phyloP scores from a whole-genome alignment of 1,140 invertebrate species.

The Frieseomelitta varia region DNA sequence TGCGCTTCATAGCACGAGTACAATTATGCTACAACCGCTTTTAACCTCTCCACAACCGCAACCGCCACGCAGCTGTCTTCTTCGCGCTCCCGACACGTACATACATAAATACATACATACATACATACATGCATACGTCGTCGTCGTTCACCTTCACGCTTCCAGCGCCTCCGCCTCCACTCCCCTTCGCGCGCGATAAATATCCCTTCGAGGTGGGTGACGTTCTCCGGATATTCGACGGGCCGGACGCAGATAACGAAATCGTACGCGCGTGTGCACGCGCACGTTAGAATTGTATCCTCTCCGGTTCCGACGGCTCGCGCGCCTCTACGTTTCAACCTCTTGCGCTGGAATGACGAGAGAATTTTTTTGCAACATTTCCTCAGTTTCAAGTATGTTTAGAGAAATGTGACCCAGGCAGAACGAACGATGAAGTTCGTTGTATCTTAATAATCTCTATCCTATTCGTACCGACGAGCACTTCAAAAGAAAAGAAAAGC shows the following conservation, averaged over 20 bases:
- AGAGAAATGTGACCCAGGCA: too few species aligned
- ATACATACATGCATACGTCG: too few species aligned
- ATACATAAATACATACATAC: too few species aligned
- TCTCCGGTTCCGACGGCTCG: neutral
- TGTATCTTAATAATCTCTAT: too few species aligned
- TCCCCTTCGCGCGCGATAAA: constrained; percentile 34
- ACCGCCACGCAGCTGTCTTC: neutral
- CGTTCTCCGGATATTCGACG: constrained; percentile 34
- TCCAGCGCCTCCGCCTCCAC: constrained; percentile 36
- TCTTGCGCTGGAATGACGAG: too few species aligned
- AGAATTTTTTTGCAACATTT: too few species aligned
- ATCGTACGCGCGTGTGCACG: neutral
- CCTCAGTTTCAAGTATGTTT: too few species aligned
- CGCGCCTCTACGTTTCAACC: neutral
- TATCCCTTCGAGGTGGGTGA: constrained; percentile 2
- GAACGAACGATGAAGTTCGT: too few species aligned
- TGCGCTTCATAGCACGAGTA: constrained; percentile 60
- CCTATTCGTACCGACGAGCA: too few species aligned
- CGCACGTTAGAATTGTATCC: neutral
- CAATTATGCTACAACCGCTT: constrained; percentile 60
- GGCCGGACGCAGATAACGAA: constrained; percentile 14
- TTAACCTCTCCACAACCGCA: constrained; percentile 31
- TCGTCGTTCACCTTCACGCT: constrained; percentile 18
- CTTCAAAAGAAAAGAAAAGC: too few species aligned
- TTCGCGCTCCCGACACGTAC: constrained; percentile 17